A percentile compares a stretch with the other conserved stretches of the same genome.
phyloP scores from a whole-genome alignment of 2,113 vertebrate genomes.

The Pteronura brasiliensis region DNA sequence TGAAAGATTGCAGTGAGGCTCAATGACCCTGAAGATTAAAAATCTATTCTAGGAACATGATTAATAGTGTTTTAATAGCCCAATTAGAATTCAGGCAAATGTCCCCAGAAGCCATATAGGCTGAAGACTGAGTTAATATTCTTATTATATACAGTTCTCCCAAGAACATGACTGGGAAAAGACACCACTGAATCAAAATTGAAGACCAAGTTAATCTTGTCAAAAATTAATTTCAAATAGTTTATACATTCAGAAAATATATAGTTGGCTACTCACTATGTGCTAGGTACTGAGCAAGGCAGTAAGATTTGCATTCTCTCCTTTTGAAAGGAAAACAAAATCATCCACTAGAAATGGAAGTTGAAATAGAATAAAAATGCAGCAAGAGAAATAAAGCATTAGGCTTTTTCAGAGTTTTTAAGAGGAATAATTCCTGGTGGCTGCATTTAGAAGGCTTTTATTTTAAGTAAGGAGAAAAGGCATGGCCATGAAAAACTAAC shows the following conservation, averaged over 20 bases:
- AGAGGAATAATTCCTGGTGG: background rate
- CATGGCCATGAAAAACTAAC: background rate
- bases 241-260: slow-evolving; percentile 9
- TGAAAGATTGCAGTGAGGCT: background rate
- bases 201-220: background rate
- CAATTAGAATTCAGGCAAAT: slow-evolving; percentile 54
- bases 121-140: background rate
- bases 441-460: background rate
- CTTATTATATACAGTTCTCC: background rate
- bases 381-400: background rate
- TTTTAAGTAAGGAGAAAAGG: background rate
- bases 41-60: slow-evolving; percentile 28
- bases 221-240: slow-evolving; percentile 40
- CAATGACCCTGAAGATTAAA: background rate
- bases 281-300: background rate
- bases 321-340: background rate
- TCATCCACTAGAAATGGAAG: background rate
- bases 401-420: background rate
- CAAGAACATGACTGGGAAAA: slow-evolving; percentile 34
- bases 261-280: background rate
- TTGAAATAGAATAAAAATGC: background rate
- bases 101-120: background rate
- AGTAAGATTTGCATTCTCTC: background rate
- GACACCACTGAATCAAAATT: slow-evolving; percentile 20
- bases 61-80: slow-evolving; percentile 25